Conservation (phyloP, 2,113 vertebrate species). For the Leptocoma aspasia region DNA sequence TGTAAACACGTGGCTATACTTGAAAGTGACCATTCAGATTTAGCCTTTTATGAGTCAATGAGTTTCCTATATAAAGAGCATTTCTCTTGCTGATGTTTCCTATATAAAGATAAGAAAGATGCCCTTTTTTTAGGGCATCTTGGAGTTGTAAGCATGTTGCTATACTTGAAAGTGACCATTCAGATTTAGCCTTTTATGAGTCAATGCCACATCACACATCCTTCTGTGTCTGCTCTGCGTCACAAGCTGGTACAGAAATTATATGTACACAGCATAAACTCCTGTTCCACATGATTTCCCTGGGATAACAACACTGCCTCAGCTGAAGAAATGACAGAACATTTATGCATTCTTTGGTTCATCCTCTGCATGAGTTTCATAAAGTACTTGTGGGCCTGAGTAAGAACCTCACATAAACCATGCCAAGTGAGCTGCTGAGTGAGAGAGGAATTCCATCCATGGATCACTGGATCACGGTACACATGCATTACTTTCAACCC, state of each 20-base stretch:
- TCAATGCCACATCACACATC: background rate
- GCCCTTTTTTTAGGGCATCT: background rate
- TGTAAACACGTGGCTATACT: background rate
- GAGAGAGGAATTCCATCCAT: background rate
- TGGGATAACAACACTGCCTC: background rate
- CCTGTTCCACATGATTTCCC: background rate
- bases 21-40: background rate
- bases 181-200: background rate
- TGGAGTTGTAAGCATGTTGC: background rate
- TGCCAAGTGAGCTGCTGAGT: background rate
- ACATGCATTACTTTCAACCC: background rate
- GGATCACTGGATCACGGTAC: background rate
- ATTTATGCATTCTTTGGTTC: background rate
- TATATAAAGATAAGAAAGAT: background rate
- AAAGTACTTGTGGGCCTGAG: background rate
- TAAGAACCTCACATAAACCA: background rate
- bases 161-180: background rate
- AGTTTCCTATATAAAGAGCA: no score
- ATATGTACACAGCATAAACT: background rate
- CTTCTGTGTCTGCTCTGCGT: background rate
- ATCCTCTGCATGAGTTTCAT: background rate
- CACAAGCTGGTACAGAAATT: background rate
- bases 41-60: background rate
- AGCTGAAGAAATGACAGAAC: background rate
- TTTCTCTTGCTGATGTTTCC: background rate